Evolutionary conservation across 2,888 invertebrate genomes (phyloP), one percentile per base, ranked within the genome.

Genomic region (Scaptomyza reducta): DNA sequence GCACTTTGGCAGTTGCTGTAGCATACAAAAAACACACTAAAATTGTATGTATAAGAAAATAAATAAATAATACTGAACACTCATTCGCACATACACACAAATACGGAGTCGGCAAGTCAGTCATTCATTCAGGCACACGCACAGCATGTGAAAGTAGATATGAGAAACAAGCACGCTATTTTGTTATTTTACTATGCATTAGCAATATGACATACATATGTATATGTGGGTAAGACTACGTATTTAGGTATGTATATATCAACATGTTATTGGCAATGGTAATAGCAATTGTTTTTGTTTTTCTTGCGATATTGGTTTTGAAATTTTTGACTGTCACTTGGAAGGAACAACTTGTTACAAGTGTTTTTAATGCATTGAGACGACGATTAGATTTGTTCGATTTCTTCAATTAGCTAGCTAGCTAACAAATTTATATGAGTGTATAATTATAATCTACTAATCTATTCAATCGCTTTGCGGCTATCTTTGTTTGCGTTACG

Each of bases 161-260:
- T 82, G 86, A 86, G 63, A 77, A 67, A 79, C 74, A 62, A 77
- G 67, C 88, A 82, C 86, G 88, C 86, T 83, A 82, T 87, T 56
- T 22, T 54, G 83, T 66, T 85, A 82, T 79, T 79, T 79, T 79
- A 67, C 74, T 66, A 76, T 74, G 70, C 74, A 85, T 85, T 74
- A 79, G 77, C 55, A 56, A 79, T 79, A 64, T 70, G 70, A 70
- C 66, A 85, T 46, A 76, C 58, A 54, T 44, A 51, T 56, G 44
- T 58, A 44, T 56, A 33, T 55, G 42, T 55, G 50, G 38, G 14
- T 14, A 33, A 22, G 33, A n/a, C 22, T 57, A 47, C 40, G 27
- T 57, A 60, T 54, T 33, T 49, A 49, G 33, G 29, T 50, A 14
- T 51, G 25, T 46, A 31, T 42, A 41, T 40, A 44, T 57, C 18